Percentiles rank a stretch among this genome's conserved stretches.
Conservation (phyloP, 2,797 vertebrate species). For the Squalus acanthias region DNA sequence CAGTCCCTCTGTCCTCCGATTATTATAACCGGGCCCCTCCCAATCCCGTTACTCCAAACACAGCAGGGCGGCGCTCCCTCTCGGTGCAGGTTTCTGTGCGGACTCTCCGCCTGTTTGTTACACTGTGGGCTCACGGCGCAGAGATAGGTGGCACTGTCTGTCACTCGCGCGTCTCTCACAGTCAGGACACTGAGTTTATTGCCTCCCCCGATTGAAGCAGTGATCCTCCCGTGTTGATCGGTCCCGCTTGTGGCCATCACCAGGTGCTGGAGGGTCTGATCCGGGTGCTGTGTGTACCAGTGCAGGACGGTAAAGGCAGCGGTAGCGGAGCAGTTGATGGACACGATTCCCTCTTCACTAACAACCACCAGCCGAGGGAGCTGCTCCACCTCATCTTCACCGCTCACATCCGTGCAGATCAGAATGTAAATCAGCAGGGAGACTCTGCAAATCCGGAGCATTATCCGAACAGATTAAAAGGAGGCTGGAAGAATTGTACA, state of each 20-base stretch:
- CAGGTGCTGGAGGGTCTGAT: neutral
- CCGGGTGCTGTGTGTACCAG: neutral
- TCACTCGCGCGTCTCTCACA: neutral
- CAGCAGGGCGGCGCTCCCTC: neutral
- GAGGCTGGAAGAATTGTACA: neutral
- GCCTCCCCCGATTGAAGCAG: neutral
- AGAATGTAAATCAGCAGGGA: neutral
- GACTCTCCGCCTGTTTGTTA: neutral
- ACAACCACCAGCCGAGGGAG: no score
- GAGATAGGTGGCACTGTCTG: neutral
- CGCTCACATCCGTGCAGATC: neutral
- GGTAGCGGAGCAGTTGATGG: neutral
- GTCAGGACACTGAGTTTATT: neutral
- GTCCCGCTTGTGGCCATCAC: neutral
- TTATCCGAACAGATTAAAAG: neutral
- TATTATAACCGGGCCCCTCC: neutral
- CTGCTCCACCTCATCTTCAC: no score
- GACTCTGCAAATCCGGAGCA: neutral
- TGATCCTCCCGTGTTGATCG: neutral
- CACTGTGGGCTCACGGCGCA: neutral
- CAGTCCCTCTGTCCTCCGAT: no score
- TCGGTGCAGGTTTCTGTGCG: no score
- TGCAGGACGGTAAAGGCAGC: fast-evolving
- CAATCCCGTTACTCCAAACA: neutral
- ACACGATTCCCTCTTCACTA: no score